A percentile compares a stretch with the other conserved stretches of the same genome.
phyloP scores from a whole-genome alignment of 2,113 vertebrate genomes.

The Nycticebus coucang region DNA sequence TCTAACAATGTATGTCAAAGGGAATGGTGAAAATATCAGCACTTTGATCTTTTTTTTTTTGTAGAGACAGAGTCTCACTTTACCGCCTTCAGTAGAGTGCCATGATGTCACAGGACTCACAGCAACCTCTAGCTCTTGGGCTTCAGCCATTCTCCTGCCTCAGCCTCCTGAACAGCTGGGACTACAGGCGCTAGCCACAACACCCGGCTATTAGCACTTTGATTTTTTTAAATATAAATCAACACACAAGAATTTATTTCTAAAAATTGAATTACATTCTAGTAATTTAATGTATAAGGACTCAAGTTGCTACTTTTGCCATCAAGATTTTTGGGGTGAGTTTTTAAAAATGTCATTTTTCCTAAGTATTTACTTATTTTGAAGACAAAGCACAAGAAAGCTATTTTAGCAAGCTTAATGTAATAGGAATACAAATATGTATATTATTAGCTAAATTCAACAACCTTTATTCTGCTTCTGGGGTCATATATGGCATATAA shows the following conservation, averaged over 20 bases:
- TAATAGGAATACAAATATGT: background rate
- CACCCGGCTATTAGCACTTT: constrained; percentile 13
- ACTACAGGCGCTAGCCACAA: too few relatives aligned
- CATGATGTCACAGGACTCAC: too few relatives aligned
- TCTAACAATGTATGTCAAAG: constrained; percentile 28
- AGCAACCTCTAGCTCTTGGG: too few relatives aligned
- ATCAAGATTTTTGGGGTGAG: background rate
- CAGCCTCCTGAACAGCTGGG: too few relatives aligned
- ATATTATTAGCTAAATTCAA: background rate
- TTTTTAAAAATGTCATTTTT: background rate
- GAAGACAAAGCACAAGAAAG: background rate
- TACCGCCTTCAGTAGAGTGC: too few relatives aligned
- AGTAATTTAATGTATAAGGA: background rate
- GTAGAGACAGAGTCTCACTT: too few relatives aligned
- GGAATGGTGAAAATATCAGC: background rate
- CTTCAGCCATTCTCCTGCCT: too few relatives aligned
- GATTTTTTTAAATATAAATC: background rate
- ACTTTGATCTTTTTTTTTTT: constrained; percentile 35
- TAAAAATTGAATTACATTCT: background rate
- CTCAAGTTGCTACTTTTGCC: background rate
- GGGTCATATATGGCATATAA: background rate
- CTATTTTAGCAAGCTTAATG: background rate
- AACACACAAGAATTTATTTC: background rate
- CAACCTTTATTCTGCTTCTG: constrained; percentile 5
- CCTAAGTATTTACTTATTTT: background rate